These are phyloP conservation scores for Patella depressa DNA, from an alignment of 2,888 invertebrate genomes.

Conservation along the genomic window DNA sequence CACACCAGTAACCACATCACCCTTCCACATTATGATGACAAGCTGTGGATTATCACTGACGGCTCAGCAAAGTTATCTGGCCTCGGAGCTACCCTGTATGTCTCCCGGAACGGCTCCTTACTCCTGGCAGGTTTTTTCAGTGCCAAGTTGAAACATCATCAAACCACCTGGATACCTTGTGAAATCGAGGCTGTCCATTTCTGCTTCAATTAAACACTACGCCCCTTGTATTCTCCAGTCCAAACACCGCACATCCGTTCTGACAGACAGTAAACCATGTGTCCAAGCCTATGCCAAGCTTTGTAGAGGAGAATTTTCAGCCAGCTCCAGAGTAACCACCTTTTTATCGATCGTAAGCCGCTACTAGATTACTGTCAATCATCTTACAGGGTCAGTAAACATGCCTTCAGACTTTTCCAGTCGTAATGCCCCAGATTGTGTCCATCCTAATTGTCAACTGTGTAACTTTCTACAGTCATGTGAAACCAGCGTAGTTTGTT, in stretches of 20 bases:
- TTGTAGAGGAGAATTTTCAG: conserved; percentile 38
- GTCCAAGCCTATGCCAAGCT: conserved; percentile 33
- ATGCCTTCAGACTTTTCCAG: conserved; percentile 35
- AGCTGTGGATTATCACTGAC: neutral
- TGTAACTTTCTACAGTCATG: conserved; percentile 24
- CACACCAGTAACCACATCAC: neutral
- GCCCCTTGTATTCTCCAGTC: conserved; percentile 47
- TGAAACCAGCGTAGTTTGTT: conserved; percentile 24
- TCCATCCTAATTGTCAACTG: conserved; percentile 30
- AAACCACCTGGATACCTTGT: conserved; percentile 15
- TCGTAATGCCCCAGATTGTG: conserved; percentile 34
- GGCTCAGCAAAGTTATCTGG: neutral
- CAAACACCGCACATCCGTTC: conserved; percentile 32
- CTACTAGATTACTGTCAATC: conserved; percentile 23
- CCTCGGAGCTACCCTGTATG: neutral
- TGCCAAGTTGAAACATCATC: conserved; percentile 13
- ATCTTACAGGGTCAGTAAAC: conserved; percentile 24
- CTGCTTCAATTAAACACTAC: conserved; percentile 40
- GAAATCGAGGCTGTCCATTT: conserved; percentile 27
- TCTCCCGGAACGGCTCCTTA: neutral
- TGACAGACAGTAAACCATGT: conserved; percentile 39
- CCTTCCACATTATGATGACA: neutral
- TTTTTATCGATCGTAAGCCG: conserved; percentile 35
- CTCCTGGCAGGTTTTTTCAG: neutral
- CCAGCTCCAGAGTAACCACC: conserved; percentile 32